These are phyloP conservation scores for Acinonyx jubatus DNA, from an alignment of 2,113 vertebrate species.

Conservation along the genomic window DNA sequence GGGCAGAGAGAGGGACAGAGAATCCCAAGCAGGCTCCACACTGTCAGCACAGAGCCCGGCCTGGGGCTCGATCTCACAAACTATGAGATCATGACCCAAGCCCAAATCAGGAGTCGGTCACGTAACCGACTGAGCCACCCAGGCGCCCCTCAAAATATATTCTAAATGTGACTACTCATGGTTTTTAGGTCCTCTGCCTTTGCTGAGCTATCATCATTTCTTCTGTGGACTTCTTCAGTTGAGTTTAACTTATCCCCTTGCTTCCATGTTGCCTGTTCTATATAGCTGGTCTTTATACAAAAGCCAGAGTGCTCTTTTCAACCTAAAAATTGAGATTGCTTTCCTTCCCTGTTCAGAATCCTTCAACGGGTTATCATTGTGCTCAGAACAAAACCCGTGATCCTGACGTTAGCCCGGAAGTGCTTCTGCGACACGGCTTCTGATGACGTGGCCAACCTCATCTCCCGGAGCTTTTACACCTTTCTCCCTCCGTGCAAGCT, in stretches of 20 bases:
- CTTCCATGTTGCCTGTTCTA: neutral
- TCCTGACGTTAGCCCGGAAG: neutral
- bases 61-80: too few species aligned
- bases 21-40: too few species aligned
- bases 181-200: neutral
- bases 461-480: accelerated
- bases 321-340: neutral
- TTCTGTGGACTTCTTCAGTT: neutral
- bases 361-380: neutral
- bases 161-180: neutral
- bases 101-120: too few species aligned
- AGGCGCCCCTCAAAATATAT: too few species aligned
- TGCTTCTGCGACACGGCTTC: neutral
- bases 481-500: neutral
- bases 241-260: neutral
- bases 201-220: neutral
- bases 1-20: too few species aligned
- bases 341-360: neutral
- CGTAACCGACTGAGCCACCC: too few species aligned
- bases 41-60: too few species aligned
- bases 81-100: too few species aligned
- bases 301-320: neutral
- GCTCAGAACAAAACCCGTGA: neutral
- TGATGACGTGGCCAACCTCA: too few species aligned
- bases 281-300: neutral